Evolutionary conservation across 2,113 vertebrate genomes (phyloP).

Genomic region (Andinoacara biseriatus): DNA sequence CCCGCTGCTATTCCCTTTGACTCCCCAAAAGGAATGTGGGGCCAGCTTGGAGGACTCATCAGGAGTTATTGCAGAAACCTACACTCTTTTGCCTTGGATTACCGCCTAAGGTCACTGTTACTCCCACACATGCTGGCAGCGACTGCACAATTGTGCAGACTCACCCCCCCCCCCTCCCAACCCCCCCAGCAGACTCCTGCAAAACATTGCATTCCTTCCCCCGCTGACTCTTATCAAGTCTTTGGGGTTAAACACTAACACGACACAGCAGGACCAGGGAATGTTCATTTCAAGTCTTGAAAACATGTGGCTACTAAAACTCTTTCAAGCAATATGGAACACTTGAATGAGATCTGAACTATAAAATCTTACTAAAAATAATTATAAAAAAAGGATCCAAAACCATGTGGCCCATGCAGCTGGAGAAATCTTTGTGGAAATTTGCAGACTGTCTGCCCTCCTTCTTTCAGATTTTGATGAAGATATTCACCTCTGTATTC

Average conservation of each 20-base stretch:
- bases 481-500: constrained; percentile 13
- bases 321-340: background rate
- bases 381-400: background rate
- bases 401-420: too few relatives aligned
- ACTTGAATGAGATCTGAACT: background rate
- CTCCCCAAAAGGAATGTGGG: constrained; percentile 61
- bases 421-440: background rate
- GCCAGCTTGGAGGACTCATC: constrained; percentile 33
- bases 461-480: constrained; percentile 27
- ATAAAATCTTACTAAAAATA: background rate
- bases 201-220: constrained; percentile 69
- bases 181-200: constrained; percentile 51
- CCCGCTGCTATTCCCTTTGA: constrained; percentile 16
- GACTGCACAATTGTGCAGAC: constrained; percentile 13
- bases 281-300: background rate
- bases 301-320: background rate
- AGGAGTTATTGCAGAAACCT: constrained; percentile 50
- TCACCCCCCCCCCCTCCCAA: background rate
- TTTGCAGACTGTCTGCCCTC: constrained; percentile 1
- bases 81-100: constrained; percentile 45
- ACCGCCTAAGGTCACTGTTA: constrained; percentile 55
- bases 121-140: constrained; percentile 46
- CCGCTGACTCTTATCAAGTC: constrained; percentile 62
- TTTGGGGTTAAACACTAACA: constrained; percentile 43
- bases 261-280: constrained; percentile 20